phyloP scores from a whole-genome alignment of 2,113 vertebrate species.

The Vombatus ursinus region DNA sequence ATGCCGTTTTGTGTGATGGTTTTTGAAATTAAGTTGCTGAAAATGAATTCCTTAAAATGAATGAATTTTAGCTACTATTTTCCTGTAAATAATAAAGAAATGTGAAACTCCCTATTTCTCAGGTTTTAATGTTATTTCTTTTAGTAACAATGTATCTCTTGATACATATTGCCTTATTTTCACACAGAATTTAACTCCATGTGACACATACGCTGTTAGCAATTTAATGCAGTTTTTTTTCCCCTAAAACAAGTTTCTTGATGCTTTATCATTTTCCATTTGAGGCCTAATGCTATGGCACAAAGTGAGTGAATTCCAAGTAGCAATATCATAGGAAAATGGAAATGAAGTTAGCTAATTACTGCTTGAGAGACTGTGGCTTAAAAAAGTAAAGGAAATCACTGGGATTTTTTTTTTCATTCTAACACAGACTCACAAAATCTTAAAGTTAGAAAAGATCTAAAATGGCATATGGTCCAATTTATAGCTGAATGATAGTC shows the following conservation, averaged over 20 bases:
- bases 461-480: background rate
- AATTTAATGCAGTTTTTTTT: background rate
- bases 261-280: conserved; percentile 32
- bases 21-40: conserved; percentile 43
- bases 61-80: conserved; percentile 5
- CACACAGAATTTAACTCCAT: conserved; percentile 4
- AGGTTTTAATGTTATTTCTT: conserved; percentile 40
- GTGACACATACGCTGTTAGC: background rate
- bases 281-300: background rate
- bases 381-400: background rate
- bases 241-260: background rate
- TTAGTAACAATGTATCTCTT: conserved; percentile 55
- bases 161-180: conserved; percentile 52
- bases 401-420: conserved; percentile 27
- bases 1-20: conserved; percentile 41
- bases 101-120: background rate
- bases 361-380: conserved; percentile 27
- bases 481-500: background rate
- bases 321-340: background rate
- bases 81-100: conserved; percentile 57
- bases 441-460: background rate
- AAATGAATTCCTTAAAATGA: conserved; percentile 59
- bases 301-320: conserved; percentile 22
- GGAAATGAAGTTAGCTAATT: background rate
- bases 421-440: background rate